Base-by-base conservation (phyloP, 2,888 invertebrate species). In the Holacanthella duospinosa region DNA sequence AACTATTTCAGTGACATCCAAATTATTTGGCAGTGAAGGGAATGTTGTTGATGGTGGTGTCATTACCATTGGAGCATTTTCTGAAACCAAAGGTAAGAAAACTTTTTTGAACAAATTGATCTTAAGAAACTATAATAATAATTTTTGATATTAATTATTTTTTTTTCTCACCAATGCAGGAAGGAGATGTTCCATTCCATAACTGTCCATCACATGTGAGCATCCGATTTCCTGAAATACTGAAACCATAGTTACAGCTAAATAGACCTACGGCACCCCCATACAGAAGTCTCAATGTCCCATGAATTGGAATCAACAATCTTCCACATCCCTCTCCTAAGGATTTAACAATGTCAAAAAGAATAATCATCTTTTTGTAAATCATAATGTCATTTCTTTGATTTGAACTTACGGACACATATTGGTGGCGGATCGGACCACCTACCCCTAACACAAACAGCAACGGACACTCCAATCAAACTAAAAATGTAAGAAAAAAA, bases 121-220 rank as follows among this genome's bases (percentile, higher is more conserved):
- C n/a, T 43, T 12, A n/a, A 43, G 43, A n/a, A n/a, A n/a, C n/a
- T n/a, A n/a, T n/a, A n/a, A n/a, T n/a, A n/a, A n/a, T n/a, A 43
- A 55, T 16, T 55, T 55, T 55, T 55, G 26, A 4, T 16, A 58
- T 55, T 55, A 55, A 28, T n/a, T 9, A 55, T 53, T n/a, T 53
- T 53, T 12, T 55, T 29, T n/a, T 54, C 53, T 64, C 57, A 61
- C 65, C 53, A 26, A 64, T 55, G 43, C 72, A 72, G 12, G 28
- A 56, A 12, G 72, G 72, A 21, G 70, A 66, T 12, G 67, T 62
- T 2, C 65, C 67, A 44, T 67, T 71, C 72, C 72, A 72, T 16
- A 24, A 27, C 1, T 29, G 59, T 9, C 70, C 70, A 58, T 72
- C 67, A 54, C 72, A 72, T 43, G 56, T 67, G 12, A 72, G 12